These are phyloP conservation scores for Halcyon badia DNA, from an alignment of 2,797 vertebrate genomes.

Conservation along the genomic window DNA sequence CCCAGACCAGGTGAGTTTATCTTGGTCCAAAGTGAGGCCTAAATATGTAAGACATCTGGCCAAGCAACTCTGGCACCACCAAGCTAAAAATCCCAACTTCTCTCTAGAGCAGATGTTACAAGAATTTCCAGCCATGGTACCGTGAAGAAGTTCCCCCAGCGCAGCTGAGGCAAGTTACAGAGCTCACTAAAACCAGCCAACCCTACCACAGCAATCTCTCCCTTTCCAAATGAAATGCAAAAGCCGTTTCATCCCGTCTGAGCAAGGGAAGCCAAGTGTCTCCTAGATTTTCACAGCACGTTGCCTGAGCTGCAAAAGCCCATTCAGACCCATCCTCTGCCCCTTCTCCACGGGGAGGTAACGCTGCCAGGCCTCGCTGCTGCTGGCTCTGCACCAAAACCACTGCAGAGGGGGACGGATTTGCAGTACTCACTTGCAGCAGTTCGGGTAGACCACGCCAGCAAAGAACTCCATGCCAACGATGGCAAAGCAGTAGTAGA, in stretches of 20 bases:
- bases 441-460: slow-evolving; percentile 92
- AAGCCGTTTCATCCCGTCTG: not conserved
- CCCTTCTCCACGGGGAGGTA: not conserved
- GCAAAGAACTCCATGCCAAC: slow-evolving; percentile 98
- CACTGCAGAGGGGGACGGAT: not conserved
- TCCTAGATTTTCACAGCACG: not conserved
- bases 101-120: not conserved
- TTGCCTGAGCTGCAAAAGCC: not conserved
- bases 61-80: not conserved
- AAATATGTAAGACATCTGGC: not conserved
- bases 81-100: not conserved
- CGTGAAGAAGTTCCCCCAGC: not conserved
- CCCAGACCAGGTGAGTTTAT: not conserved
- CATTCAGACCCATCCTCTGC: not conserved
- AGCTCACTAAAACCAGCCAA: not conserved
- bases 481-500: slow-evolving; percentile 98
- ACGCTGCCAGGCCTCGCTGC: not conserved
- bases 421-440: slow-evolving; percentile 92
- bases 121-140: not conserved
- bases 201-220: not conserved
- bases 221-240: not conserved
- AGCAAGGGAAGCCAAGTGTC: not conserved
- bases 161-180: not conserved
- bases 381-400: not conserved
- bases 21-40: not conserved